These are phyloP conservation scores for Montipora capitata DNA, from an alignment of 92 coral and sea anemone species.

Conservation along the genomic window DNA sequence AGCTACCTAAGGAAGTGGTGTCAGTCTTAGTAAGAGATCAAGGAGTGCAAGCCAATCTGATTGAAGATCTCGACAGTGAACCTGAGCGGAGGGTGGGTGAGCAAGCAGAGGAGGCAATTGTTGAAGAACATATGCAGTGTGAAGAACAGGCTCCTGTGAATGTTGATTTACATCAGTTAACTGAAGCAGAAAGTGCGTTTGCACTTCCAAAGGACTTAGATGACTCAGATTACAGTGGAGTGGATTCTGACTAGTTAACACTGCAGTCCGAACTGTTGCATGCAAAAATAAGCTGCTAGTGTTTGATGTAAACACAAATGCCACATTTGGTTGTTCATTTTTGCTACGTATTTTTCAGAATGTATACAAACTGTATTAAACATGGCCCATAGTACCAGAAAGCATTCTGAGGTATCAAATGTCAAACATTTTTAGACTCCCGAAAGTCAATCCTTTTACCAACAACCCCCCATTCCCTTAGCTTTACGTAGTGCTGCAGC, in stretches of 20 bases:
- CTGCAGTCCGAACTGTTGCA: background rate
- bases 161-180: background rate
- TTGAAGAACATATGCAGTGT: background rate
- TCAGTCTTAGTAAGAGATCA: background rate
- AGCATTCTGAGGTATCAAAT: too few species aligned
- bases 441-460: background rate
- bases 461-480: background rate
- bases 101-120: background rate
- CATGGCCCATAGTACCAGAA: too few species aligned
- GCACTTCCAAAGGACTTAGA: background rate
- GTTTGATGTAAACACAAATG: background rate
- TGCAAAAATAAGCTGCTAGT: background rate
- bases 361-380: too few species aligned
- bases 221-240: background rate
- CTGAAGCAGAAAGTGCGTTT: background rate
- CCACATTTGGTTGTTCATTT: too few species aligned
- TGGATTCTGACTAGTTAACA: background rate
- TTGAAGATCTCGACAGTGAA: background rate
- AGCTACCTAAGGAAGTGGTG: constrained; percentile 16
- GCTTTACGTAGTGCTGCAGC: too few species aligned
- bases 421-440: too few species aligned
- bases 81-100: background rate
- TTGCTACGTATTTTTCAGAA: too few species aligned
- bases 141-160: background rate
- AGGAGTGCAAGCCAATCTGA: background rate